These are phyloP conservation scores for Antechinus stuartii DNA, from an alignment of 2,113 vertebrate species.

Conservation along the genomic window DNA sequence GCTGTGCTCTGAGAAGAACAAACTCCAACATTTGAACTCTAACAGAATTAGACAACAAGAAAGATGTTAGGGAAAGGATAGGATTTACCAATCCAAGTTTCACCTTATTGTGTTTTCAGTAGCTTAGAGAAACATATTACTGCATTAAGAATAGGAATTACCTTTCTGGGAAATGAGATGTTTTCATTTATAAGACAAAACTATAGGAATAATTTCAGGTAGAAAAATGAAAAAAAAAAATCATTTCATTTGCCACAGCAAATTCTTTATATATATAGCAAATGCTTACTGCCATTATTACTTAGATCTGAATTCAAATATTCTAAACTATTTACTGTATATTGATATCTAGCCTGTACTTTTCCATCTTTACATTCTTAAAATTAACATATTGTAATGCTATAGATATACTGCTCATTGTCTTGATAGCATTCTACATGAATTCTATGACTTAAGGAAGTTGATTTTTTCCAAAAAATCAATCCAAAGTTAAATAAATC, in stretches of 20 bases:
- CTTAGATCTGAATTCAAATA: background rate
- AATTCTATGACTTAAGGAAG: background rate
- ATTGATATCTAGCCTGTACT: background rate
- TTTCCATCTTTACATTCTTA: background rate
- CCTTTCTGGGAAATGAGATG: background rate
- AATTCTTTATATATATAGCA: background rate
- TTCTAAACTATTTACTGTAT: background rate
- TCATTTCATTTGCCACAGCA: too few species aligned
- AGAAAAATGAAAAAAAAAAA: background rate
- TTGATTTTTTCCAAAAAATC: background rate
- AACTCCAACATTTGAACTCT: too few species aligned
- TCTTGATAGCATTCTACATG: background rate
- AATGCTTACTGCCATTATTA: background rate
- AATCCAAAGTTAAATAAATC: background rate
- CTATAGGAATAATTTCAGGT: too few species aligned
- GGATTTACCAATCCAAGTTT: background rate
- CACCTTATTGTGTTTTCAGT: background rate
- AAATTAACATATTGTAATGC: background rate
- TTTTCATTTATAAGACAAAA: background rate
- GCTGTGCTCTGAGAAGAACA: too few species aligned
- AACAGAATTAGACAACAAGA: background rate
- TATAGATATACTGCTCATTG: background rate
- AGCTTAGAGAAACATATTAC: too few species aligned
- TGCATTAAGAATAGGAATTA: background rate
- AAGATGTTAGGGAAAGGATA: background rate